These are phyloP conservation scores for Chanos chanos DNA, from an alignment of 2,797 vertebrate species.

Conservation along the genomic window DNA sequence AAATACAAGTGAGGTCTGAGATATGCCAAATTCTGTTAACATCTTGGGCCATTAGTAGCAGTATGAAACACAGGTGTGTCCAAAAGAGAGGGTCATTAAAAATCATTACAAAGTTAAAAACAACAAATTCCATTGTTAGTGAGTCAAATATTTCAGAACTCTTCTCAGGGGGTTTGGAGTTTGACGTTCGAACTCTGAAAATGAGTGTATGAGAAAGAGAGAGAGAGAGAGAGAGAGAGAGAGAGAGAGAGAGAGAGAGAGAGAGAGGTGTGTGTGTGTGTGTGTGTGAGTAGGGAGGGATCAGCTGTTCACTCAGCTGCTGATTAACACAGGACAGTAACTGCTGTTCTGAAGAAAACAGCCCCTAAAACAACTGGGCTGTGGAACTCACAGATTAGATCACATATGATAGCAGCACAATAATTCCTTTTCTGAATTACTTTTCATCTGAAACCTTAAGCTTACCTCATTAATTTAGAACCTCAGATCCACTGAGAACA, in stretches of 20 bases:
- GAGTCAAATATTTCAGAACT: constrained; percentile 27
- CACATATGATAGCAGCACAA: too few species aligned
- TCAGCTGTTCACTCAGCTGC: constrained; percentile 61
- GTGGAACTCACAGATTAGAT: constrained; percentile 31
- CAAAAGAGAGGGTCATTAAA: constrained; percentile 30
- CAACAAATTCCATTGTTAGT: constrained; percentile 29
- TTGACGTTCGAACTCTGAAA: constrained; percentile 38
- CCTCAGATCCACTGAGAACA: too few species aligned
- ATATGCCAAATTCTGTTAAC: too few species aligned
- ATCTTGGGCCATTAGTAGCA: too few species aligned
- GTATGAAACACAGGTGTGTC: too few species aligned
- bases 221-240: too few species aligned
- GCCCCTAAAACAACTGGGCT: constrained; percentile 20
- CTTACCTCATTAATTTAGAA: too few species aligned
- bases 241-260: constrained; percentile 1
- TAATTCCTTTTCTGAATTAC: too few species aligned
- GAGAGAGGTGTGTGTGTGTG: too few species aligned
- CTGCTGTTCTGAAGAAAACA: constrained; percentile 51
- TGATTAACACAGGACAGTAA: constrained; percentile 36
- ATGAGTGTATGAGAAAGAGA: constrained; percentile 36
- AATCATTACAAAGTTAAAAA: constrained; percentile 43
- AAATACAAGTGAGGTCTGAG: too few species aligned
- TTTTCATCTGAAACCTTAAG: too few species aligned
- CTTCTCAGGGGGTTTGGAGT: constrained; percentile 29
- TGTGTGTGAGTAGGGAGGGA: constrained; percentile 46